phyloP scores from a whole-genome alignment of 2,888 invertebrate species.

The Pristionchus maxplancki region DNA sequence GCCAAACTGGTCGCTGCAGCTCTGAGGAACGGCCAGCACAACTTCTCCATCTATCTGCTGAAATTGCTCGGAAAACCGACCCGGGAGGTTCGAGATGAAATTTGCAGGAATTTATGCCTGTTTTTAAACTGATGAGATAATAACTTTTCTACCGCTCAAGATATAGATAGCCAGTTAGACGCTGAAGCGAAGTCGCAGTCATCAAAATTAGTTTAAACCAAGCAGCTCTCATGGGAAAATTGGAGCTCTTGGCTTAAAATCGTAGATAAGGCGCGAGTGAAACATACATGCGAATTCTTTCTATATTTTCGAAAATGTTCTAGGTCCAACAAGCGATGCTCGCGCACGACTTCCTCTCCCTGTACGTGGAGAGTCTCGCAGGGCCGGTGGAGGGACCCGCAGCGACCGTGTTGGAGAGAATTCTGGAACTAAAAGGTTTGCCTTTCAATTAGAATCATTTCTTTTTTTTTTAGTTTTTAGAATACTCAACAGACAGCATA shows the following conservation, averaged over 20 bases:
- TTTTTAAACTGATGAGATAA: too few species aligned
- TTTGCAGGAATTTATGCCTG: too few species aligned
- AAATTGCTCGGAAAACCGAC: conserved; percentile 47
- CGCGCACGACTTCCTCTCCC: conserved; percentile 5
- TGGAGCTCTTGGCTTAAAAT: too few species aligned
- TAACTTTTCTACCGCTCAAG: too few species aligned
- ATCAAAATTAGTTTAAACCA: too few species aligned
- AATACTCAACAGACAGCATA: too few species aligned
- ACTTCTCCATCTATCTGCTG: conserved; percentile 50
- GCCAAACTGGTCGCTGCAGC: conserved; percentile 46
- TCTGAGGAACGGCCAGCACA: conserved; percentile 49
- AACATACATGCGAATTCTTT: background rate
- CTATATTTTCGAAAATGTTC: background rate
- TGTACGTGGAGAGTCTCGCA: conserved; percentile 29
- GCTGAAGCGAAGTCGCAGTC: too few species aligned
- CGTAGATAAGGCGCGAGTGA: too few species aligned
- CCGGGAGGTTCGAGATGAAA: background rate
- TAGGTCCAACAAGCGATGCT: conserved; percentile 29
- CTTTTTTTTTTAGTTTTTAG: too few species aligned
- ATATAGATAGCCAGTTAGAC: too few species aligned
- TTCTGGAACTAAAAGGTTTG: conserved; percentile 11
- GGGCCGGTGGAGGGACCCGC: conserved; percentile 45
- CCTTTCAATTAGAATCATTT: too few species aligned
- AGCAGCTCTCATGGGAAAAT: too few species aligned
- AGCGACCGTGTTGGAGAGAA: background rate